Percentiles rank a stretch among this genome's conserved stretches.
phyloP scores from a whole-genome alignment of 1,140 invertebrate species.

The Tachypleus tridentatus region DNA sequence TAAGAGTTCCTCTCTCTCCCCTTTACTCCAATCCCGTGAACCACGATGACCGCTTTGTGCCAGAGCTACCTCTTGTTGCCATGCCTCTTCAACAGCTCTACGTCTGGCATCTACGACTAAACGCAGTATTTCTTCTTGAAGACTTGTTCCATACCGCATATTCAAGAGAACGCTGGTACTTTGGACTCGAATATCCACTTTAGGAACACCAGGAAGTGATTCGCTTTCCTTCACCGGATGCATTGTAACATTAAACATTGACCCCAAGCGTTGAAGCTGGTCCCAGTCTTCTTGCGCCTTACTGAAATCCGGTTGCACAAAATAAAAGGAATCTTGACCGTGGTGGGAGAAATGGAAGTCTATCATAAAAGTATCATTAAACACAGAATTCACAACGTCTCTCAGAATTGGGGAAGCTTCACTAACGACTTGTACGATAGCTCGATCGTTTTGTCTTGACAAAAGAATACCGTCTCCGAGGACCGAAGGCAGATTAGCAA shows the following conservation, averaged over 20 bases:
- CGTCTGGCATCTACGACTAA: conserved; percentile 76
- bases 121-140: conserved; percentile 73
- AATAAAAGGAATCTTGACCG: conserved; percentile 87
- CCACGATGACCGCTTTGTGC: conserved; percentile 53
- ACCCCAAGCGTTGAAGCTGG: conserved; percentile 55
- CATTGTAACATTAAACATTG: conserved; percentile 82
- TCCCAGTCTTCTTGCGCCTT: conserved; percentile 73
- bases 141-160: conserved; percentile 67
- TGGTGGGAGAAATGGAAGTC: conserved; percentile 80
- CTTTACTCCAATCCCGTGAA: conserved; percentile 40
- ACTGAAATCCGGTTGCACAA: conserved; percentile 83
- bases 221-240: conserved; percentile 31
- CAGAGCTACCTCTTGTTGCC: conserved; percentile 72
- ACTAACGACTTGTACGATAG: conserved; percentile 29
- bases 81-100: conserved; percentile 74
- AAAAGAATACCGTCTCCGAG: conserved; percentile 84
- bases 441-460: conserved; percentile 46
- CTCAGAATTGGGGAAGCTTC: conserved; percentile 72
- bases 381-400: conserved; percentile 87
- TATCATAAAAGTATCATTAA: conserved; percentile 78
- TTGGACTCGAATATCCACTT: conserved; percentile 32
- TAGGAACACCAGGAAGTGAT: conserved; percentile 7
- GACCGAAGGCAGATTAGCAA: conserved; percentile 49
- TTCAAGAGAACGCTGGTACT: conserved; percentile 36
- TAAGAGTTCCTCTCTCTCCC: conserved; percentile 74